Conservation (phyloP, 64 coral and sea anemone species). For the Montipora efflorescens region DNA sequence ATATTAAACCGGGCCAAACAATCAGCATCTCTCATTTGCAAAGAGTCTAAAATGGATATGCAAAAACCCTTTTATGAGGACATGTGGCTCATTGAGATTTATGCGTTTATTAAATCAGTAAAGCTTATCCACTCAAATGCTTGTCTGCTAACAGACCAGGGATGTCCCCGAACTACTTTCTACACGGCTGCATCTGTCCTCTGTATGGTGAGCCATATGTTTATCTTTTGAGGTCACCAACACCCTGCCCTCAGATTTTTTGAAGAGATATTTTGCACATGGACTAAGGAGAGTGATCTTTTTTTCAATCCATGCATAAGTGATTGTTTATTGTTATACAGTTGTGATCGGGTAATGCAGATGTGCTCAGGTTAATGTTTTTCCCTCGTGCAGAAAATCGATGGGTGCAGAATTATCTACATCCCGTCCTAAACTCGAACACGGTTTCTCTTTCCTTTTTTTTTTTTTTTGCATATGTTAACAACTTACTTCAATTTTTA, state of each 20-base stretch:
- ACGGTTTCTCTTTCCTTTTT: too few species aligned
- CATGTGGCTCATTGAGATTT: constrained; percentile 63
- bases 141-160: not conserved
- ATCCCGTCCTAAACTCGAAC: constrained; percentile 35
- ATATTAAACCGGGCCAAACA: constrained; percentile 63
- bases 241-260: constrained; percentile 18
- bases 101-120: constrained; percentile 61
- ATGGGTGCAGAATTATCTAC: not conserved
- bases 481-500: not conserved
- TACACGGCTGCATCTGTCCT: not conserved
- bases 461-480: not conserved
- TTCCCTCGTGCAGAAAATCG: not conserved
- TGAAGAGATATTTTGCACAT: constrained; percentile 43
- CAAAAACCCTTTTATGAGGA: constrained; percentile 70
- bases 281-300: not conserved
- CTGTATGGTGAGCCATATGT: constrained; percentile 11
- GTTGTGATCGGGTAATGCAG: constrained; percentile 71
- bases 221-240: not conserved
- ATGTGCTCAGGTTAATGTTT: constrained; percentile 31
- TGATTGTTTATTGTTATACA: constrained; percentile 79
- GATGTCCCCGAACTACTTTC: not conserved
- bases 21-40: constrained; percentile 54
- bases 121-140: constrained; percentile 12
- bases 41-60: constrained; percentile 70
- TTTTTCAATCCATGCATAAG: not conserved